phyloP scores from a whole-genome alignment of 2,888 invertebrate genomes.

The Papilio gigon region DNA sequence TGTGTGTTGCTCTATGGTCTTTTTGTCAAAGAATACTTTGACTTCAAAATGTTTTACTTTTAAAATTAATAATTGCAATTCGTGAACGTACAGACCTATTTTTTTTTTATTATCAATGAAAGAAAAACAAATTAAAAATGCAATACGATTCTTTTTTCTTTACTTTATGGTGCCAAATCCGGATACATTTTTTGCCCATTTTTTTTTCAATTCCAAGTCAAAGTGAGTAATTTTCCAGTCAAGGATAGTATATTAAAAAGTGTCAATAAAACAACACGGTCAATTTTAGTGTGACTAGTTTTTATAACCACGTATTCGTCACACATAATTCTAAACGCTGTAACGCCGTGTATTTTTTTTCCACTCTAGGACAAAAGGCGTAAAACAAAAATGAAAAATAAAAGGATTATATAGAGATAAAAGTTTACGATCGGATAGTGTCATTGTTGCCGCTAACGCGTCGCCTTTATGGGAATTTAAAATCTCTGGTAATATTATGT shows the following conservation, averaged over 20 bases:
- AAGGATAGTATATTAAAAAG: not conserved
- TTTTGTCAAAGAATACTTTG: slow-evolving; percentile 14
- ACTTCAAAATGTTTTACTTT: not conserved
- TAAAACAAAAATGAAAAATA: slow-evolving; percentile 60
- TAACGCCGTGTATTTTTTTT: slow-evolving; percentile 27
- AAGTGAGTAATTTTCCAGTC: not conserved
- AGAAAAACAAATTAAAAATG: not conserved
- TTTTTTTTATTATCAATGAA: too few species aligned
- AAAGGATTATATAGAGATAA: slow-evolving; percentile 72
- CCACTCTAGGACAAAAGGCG: slow-evolving; percentile 60
- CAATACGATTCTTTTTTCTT: not conserved
- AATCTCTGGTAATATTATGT: slow-evolving; percentile 59
- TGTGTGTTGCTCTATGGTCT: not conserved
- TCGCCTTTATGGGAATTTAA: slow-evolving; percentile 70
- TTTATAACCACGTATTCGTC: slow-evolving; percentile 31
- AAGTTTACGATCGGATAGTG: slow-evolving; percentile 75
- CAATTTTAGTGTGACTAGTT: slow-evolving; percentile 22
- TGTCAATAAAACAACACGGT: slow-evolving; percentile 13
- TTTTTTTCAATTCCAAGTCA: not conserved
- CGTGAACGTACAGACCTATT: too few species aligned
- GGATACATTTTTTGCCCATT: not conserved
- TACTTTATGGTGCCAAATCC: not conserved
- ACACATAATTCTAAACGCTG: slow-evolving; percentile 29
- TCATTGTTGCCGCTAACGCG: slow-evolving; percentile 61
- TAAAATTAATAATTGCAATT: slow-evolving; percentile 6